These are phyloP conservation scores for Dusona sp. DNA, from an alignment of 2,888 invertebrate genomes.

Conservation along the genomic window DNA sequence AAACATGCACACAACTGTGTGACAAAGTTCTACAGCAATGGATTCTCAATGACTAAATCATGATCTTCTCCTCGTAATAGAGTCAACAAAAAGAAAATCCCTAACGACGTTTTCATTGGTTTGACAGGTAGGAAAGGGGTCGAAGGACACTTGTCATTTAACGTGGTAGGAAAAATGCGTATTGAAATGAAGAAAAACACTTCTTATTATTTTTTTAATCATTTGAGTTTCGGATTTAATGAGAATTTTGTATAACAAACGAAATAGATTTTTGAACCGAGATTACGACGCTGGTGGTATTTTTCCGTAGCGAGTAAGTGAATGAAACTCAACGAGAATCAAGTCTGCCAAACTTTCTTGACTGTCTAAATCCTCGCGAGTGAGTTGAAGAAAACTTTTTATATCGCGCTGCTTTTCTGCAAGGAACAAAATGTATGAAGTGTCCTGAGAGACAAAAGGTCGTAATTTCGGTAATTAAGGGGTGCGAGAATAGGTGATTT, in stretches of 20 bases:
- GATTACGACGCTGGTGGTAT: background rate
- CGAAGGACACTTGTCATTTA: background rate
- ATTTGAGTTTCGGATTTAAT: background rate
- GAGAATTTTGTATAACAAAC: background rate
- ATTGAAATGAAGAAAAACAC: background rate
- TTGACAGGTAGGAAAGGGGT: constrained; percentile 1
- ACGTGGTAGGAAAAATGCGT: background rate
- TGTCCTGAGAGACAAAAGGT: background rate
- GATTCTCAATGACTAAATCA: constrained; percentile 59
- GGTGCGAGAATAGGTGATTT: background rate
- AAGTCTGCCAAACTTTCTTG: constrained; percentile 9
- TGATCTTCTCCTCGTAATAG: constrained; percentile 20
- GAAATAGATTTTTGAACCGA: background rate
- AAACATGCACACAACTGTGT: constrained; percentile 22
- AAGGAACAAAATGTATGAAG: background rate
- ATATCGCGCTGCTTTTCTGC: background rate
- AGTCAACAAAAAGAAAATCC: constrained; percentile 19
- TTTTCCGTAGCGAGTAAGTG: background rate
- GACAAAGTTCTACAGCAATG: constrained; percentile 40
- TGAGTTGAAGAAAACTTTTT: background rate
- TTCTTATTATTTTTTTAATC: background rate
- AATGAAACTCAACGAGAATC: constrained; percentile 6
- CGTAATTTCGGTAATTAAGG: background rate
- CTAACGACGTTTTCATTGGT: background rate
- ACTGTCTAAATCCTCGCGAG: background rate